Base-by-base conservation (phyloP, 1,140 invertebrate species). In the Ceratina calcarata region DNA sequence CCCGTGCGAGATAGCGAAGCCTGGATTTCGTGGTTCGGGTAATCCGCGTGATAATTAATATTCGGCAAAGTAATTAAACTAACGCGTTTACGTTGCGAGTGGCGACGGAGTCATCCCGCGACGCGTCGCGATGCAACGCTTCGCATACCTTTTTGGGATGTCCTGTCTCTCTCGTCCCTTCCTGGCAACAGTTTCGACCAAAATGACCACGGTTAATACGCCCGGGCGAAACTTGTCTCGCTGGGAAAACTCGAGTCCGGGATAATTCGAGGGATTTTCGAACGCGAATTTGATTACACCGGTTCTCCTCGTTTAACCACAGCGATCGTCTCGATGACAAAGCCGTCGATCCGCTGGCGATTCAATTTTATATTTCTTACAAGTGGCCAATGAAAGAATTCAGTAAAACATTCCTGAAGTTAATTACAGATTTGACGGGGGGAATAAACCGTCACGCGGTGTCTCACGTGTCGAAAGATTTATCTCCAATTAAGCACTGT, bases 341-440 rank as follows among this genome's bases (percentile, higher is more conserved):
- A 18, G n/a, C 22, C 58, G 58, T 22, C 20, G 24, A 10, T 15
- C 60, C 2, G 24, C 22, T n/a, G 20, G 51, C 8, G 51, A 24
- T 37, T 37, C 32, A 37, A 37, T 37, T 37, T 37, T 37, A 15
- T 27, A 51, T 1, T 69, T 78, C 12, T 78, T 74, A n/a, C 78
- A 62, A 20, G 53, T 37, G 32, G 6, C 6, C 83, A 79, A 86
- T 86, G 81, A 86, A 55, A 86, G 79, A 6, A 37, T 37, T 37
- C 32, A 3, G 2, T 6, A 6, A 37, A 37, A 37, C 6, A 6
- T 37, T 37, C 32, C 32, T 37, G 6, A 6, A 37, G 32, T 37
- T 37, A 37, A n/a, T n/a, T n/a, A n/a, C n/a, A n/a, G n/a, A n/a
- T n/a, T n/a, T n/a, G n/a, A n/a, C n/a, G n/a, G n/a, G n/a, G n/a